Conservation (phyloP, 1,140 invertebrate genomes). For the Drosophila azteca region DNA sequence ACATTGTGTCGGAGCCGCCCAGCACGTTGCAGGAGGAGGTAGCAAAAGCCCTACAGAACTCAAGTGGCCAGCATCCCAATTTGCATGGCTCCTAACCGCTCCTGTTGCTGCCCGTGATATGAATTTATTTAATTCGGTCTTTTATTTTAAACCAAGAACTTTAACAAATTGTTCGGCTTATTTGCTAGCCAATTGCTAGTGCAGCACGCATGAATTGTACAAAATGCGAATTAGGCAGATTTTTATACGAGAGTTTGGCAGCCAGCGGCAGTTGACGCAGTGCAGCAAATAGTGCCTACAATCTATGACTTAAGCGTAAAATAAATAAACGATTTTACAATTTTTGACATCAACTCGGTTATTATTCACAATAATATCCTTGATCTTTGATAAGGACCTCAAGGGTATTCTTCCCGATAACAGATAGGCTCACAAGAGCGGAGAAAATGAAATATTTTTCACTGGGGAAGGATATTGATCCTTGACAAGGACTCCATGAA, state of each 20-base stretch:
- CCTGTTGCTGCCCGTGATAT: constrained; percentile 63
- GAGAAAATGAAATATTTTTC: too few species aligned
- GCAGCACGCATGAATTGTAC: constrained; percentile 54
- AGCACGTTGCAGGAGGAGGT: constrained; percentile 94
- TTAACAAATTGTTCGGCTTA: constrained; percentile 41
- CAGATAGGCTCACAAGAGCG: too few species aligned
- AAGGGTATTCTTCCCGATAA: too few species aligned
- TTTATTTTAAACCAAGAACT: constrained; percentile 36
- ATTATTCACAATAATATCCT: too few species aligned
- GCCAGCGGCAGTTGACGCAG: constrained; percentile 31
- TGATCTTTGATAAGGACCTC: too few species aligned
- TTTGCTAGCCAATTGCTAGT: too few species aligned
- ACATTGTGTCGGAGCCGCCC: constrained; percentile 94
- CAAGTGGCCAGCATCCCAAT: constrained; percentile 78
- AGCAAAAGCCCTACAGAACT: constrained; percentile 76
- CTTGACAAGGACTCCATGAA: too few species aligned
- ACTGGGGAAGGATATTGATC: too few species aligned
- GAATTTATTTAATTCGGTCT: constrained; percentile 69
- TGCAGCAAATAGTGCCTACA: constrained; percentile 72
- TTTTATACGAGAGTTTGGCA: constrained; percentile 47
- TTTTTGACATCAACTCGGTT: constrained; percentile 31
- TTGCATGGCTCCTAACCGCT: constrained; percentile 69
- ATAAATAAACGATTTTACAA: constrained; percentile 79
- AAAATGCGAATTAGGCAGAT: constrained; percentile 49
- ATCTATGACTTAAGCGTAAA: constrained; percentile 68